Conservation (phyloP, 2,113 vertebrate species). For the Pimephales promelas region DNA sequence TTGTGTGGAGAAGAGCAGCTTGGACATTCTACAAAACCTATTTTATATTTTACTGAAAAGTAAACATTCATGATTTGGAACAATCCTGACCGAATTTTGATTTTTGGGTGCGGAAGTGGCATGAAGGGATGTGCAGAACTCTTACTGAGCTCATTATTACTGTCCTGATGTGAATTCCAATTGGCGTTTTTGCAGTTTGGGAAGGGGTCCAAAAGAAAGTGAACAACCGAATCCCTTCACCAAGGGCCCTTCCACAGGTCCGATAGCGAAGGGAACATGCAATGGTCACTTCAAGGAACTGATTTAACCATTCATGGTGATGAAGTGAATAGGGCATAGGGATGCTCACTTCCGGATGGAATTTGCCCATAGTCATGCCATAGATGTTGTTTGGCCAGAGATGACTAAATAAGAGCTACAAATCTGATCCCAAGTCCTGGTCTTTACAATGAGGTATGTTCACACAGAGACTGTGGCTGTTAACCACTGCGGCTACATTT, state of each 20-base stretch:
- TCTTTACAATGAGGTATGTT: constrained; percentile 33
- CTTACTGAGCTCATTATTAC: neutral
- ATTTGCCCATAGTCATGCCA: neutral
- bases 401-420: constrained; percentile 8
- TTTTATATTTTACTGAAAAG: neutral
- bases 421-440: constrained; percentile 38
- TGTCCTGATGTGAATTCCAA: no score
- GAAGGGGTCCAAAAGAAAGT: no score
- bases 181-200: no score
- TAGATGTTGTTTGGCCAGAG: constrained; percentile 3
- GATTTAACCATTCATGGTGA: no score
- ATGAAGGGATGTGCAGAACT: neutral
- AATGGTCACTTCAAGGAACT: no score
- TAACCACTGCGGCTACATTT: neutral
- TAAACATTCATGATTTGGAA: neutral
- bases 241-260: no score
- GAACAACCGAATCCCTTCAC: no score
- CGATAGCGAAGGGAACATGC: no score
- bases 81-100: neutral
- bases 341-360: no score
- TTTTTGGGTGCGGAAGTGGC: neutral
- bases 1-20: neutral
- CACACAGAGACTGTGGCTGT: constrained; percentile 12
- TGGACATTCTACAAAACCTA: neutral
- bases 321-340: no score